Evolutionary conservation across 2,113 vertebrate genomes (phyloP).

Genomic region (Tursiops truncatus): DNA sequence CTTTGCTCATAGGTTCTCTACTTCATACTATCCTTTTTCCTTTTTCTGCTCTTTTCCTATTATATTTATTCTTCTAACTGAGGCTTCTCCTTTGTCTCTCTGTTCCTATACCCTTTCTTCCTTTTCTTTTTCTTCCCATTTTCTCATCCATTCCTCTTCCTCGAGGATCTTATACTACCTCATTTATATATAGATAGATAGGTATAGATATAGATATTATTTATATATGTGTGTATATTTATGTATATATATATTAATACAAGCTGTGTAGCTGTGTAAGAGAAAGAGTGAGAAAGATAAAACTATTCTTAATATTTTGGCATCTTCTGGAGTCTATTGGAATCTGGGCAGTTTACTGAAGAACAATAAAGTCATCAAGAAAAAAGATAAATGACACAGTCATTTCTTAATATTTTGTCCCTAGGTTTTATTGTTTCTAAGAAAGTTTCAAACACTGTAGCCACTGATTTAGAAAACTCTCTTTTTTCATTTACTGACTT

Average conservation of each 20-base stretch:
- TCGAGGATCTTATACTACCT: background rate
- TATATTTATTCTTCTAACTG: background rate
- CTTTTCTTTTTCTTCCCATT: background rate
- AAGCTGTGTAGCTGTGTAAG: background rate
- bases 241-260: background rate
- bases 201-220: too few relatives aligned
- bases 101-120: background rate
- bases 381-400: background rate
- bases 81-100: background rate
- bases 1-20: background rate
- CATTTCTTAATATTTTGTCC: background rate
- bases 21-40: rapidly evolving
- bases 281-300: background rate
- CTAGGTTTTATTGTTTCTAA: background rate
- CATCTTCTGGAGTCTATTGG: background rate
- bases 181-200: background rate
- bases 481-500: background rate
- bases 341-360: background rate
- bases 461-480: background rate
- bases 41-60: background rate
- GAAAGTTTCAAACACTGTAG: background rate
- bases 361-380: background rate
- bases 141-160: background rate
- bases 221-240: too few relatives aligned
- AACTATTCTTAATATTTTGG: background rate